A percentile compares a stretch with the other conserved stretches of the same genome.
These are phyloP conservation scores for Tipula confusa DNA, from an alignment of 2,888 invertebrate species.

Conservation along the genomic window DNA sequence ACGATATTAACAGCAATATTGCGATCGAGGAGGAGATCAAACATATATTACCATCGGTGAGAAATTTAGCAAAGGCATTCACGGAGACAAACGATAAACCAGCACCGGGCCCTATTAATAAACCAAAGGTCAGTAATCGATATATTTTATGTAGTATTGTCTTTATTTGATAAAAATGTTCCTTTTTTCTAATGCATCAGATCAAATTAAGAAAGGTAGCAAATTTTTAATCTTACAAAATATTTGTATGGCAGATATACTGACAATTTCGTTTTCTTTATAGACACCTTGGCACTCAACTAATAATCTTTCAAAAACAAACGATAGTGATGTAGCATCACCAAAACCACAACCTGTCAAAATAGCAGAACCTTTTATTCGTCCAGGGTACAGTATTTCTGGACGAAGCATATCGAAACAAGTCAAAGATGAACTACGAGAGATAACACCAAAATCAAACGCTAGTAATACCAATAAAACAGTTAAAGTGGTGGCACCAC, in stretches of 20 bases:
- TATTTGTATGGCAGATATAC: too few species aligned
- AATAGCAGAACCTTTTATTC: slow-evolving; percentile 26
- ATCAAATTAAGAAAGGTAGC: slow-evolving; percentile 27
- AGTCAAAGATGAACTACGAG: slow-evolving; percentile 64
- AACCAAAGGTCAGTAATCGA: slow-evolving; percentile 37
- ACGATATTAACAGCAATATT: slow-evolving; percentile 32
- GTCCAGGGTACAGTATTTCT: slow-evolving; percentile 63
- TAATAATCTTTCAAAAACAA: not conserved
- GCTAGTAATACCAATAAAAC: not conserved
- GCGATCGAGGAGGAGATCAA: slow-evolving; percentile 51
- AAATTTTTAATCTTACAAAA: not conserved
- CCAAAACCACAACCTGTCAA: not conserved
- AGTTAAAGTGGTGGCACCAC: not conserved
- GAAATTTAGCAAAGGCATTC: slow-evolving; percentile 63
- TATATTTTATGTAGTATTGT: too few species aligned
- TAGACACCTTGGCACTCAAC: not conserved
- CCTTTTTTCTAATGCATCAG: slow-evolving; percentile 26
- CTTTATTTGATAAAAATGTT: not conserved
- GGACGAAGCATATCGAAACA: slow-evolving; percentile 73
- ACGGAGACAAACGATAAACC: slow-evolving; percentile 48
- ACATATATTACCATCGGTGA: slow-evolving; percentile 63
- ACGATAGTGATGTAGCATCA: not conserved
- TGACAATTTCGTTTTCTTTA: too few species aligned
- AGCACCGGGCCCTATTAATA: slow-evolving; percentile 36
- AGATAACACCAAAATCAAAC: not conserved